Conservation (phyloP, 2,888 invertebrate genomes). For the Acanthosepion lycidas region DNA sequence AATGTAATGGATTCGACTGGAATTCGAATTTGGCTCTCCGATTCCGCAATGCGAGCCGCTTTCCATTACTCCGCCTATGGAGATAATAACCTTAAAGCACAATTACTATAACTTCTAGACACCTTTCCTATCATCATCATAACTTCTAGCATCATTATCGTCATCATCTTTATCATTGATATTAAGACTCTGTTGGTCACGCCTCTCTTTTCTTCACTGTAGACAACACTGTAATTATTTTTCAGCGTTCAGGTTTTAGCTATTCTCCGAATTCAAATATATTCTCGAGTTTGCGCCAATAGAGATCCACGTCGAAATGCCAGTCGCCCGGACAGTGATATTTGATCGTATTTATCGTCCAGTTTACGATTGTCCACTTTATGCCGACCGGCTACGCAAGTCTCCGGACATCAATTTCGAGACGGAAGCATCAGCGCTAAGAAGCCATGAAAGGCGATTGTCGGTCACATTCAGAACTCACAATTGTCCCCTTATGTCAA, state of each 20-base stretch:
- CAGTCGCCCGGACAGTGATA: neutral
- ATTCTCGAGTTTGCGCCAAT: neutral
- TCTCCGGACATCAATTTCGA: neutral
- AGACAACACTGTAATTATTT: neutral
- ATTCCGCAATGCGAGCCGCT: too few species aligned
- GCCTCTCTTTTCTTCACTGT: neutral
- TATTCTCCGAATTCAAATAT: neutral
- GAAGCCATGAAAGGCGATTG: neutral
- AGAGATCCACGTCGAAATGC: neutral
- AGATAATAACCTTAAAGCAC: too few species aligned
- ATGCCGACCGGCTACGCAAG: neutral
- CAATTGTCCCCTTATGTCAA: neutral
- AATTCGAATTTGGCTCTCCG: too few species aligned
- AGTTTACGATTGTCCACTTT: neutral
- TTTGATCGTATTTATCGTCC: neutral
- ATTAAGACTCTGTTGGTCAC: neutral
- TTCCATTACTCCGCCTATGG: too few species aligned
- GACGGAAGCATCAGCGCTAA: neutral
- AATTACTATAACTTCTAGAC: too few species aligned
- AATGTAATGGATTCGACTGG: too few species aligned
- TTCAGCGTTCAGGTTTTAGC: neutral
- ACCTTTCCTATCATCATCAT: too few species aligned
- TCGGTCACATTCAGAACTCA: neutral
- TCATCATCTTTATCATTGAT: neutral
- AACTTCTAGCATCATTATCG: too few species aligned